Percentiles rank a stretch among this genome's conserved stretches.
Evolutionary conservation across 2,888 invertebrate genomes (phyloP).

Genomic region (Dione juno): DNA sequence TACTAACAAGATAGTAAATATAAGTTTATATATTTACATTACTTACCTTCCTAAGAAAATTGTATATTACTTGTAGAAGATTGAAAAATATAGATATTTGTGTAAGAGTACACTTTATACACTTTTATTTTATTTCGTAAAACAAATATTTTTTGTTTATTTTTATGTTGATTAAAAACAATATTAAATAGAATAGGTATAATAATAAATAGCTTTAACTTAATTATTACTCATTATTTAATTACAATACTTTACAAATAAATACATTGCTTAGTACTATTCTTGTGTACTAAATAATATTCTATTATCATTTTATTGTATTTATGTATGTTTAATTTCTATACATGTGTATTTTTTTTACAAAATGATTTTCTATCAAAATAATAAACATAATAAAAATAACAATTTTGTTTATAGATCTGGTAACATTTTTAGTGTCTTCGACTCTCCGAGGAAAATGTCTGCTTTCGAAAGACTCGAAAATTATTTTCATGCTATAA

Average conservation of each 20-base stretch:
- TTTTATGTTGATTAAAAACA: neutral
- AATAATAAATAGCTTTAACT: neutral
- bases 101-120: too few species aligned
- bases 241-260: too few species aligned
- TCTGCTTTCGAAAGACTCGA: constrained; percentile 74
- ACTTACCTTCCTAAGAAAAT: neutral
- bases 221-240: too few species aligned
- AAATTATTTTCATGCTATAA: constrained; percentile 70
- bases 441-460: constrained; percentile 71
- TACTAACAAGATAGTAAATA: neutral
- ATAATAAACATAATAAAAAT: too few species aligned
- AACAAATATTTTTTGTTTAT: too few species aligned
- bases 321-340: too few species aligned
- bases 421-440: constrained; percentile 48
- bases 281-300: too few species aligned
- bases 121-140: too few species aligned
- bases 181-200: neutral
- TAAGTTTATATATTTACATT: neutral
- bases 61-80: neutral
- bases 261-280: too few species aligned
- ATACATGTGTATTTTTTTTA: too few species aligned
- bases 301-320: too few species aligned
- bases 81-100: neutral
- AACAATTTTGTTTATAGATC: constrained; percentile 8
- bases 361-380: too few species aligned